Conservation (phyloP, 2,113 vertebrate genomes). For the Tychaedon coryphoeus region DNA sequence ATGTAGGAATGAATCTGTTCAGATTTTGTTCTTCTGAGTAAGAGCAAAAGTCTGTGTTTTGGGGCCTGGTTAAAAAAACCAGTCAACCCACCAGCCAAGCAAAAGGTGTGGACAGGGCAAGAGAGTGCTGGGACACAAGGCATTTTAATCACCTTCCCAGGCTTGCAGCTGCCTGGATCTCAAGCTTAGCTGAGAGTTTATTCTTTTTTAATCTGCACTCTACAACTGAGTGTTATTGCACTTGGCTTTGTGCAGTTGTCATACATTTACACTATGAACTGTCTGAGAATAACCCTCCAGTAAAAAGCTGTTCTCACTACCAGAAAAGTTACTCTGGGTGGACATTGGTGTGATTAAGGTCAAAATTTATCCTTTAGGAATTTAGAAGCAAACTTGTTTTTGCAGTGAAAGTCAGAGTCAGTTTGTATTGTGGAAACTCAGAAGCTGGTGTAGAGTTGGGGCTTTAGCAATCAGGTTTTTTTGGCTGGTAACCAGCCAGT, state of each 20-base stretch:
- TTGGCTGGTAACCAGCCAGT: neutral
- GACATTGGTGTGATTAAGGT: neutral
- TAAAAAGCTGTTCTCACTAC: neutral
- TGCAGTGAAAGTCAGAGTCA: neutral
- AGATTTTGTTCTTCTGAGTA: neutral
- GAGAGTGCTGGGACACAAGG: fast-evolving
- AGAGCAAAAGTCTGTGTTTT: neutral
- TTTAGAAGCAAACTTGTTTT: neutral
- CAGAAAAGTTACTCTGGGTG: neutral
- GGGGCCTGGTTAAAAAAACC: neutral
- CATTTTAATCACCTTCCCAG: neutral
- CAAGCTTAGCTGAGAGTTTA: neutral
- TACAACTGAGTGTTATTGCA: neutral
- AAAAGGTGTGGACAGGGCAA: neutral
- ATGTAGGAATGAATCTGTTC: neutral
- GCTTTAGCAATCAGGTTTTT: neutral
- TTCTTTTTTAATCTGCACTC: neutral
- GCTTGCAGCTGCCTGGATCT: neutral
- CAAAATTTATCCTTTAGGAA: neutral
- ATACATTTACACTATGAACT: neutral
- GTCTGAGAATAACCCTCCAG: neutral
- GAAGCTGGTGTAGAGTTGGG: neutral
- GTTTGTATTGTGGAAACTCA: neutral
- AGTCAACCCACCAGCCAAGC: too few relatives aligned
- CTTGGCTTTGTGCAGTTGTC: neutral